These are phyloP conservation scores for Tetragonula clypearis DNA, from an alignment of 1,140 invertebrate genomes.

Conservation along the genomic window DNA sequence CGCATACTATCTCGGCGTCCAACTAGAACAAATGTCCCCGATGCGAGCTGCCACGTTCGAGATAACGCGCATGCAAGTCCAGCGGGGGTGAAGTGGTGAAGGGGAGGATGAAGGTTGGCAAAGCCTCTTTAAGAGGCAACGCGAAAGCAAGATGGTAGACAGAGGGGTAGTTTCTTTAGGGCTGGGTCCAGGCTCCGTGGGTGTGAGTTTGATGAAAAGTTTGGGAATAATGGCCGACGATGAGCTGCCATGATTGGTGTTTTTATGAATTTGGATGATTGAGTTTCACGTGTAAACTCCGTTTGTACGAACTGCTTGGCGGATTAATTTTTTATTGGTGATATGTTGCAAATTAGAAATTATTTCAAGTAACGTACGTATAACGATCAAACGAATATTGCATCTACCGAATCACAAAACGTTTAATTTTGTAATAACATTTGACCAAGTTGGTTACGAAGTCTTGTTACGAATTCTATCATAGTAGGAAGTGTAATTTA, in stretches of 20 bases:
- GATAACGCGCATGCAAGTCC: conserved; percentile 43
- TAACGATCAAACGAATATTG: too few species aligned
- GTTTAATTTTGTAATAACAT: too few species aligned
- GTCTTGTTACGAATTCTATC: too few species aligned
- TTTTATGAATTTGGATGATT: too few species aligned
- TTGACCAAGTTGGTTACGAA: too few species aligned
- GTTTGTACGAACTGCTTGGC: too few species aligned
- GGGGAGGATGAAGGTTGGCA: neutral
- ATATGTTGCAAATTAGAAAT: neutral
- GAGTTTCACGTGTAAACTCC: too few species aligned
- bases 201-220: neutral
- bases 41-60: conserved; percentile 25
- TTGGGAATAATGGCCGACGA: neutral
- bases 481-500: too few species aligned
- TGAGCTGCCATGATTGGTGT: too few species aligned
- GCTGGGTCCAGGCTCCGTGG: neutral
- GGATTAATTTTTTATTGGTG: too few species aligned
- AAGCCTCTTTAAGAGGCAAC: conserved; percentile 47
- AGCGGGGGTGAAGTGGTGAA: too few species aligned
- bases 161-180: neutral
- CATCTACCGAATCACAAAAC: too few species aligned
- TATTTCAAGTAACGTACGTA: neutral
- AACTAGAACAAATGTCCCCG: conserved; percentile 64
- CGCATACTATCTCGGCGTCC: neutral
- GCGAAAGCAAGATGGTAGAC: conserved; percentile 5